Evolutionary conservation across 2,113 vertebrate species (phyloP).

Genomic region (Lepisosteus oculatus): DNA sequence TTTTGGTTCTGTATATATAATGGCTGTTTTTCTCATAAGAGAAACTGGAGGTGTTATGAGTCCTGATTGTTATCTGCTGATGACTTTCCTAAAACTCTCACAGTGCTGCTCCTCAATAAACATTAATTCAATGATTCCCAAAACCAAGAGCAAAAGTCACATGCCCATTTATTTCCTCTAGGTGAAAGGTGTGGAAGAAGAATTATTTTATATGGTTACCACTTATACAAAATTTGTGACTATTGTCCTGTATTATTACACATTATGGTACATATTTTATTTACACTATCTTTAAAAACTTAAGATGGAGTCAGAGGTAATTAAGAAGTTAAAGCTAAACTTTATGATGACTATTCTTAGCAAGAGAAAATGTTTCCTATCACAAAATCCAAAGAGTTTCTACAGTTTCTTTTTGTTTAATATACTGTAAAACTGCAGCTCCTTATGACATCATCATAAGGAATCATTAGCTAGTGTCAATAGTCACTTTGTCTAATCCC

Average conservation of each 20-base stretch:
- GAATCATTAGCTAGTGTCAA: not conserved
- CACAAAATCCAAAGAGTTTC: not conserved
- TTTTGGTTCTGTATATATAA: not conserved
- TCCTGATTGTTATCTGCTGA: not conserved
- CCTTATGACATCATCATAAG: not conserved
- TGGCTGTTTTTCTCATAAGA: conserved; percentile 11
- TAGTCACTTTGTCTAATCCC: not conserved
- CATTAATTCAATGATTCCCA: conserved; percentile 8
- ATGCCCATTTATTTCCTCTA: not conserved
- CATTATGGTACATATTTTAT: not conserved
- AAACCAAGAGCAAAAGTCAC: not conserved
- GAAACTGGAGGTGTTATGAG: not conserved
- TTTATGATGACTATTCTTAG: not conserved
- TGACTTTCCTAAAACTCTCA: not conserved
- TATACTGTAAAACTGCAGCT: not conserved
- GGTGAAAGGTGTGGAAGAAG: not conserved
- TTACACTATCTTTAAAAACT: not conserved
- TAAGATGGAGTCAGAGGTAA: not conserved
- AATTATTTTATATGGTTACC: not conserved
- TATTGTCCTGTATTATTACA: not conserved
- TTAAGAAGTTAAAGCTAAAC: not conserved
- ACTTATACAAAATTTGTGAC: not conserved
- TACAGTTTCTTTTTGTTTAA: not conserved
- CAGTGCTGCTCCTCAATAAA: not conserved
- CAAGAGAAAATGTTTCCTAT: not conserved